Evolutionary conservation across 2,113 vertebrate species (phyloP).

Genomic region (Ploceus nigricollis): DNA sequence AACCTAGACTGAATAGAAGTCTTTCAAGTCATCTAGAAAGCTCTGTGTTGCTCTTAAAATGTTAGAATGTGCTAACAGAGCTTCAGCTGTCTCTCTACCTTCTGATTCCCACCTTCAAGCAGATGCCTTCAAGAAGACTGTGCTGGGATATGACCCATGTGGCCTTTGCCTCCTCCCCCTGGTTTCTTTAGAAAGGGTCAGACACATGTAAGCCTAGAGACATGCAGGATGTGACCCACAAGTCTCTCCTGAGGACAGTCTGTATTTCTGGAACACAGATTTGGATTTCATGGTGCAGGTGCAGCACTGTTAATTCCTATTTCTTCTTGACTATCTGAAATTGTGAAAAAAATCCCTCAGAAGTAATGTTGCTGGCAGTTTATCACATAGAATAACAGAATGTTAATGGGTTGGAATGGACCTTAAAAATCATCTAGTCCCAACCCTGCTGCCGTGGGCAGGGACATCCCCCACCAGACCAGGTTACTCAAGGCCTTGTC

Average conservation of each 20-base stretch:
- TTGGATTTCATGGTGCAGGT: not conserved
- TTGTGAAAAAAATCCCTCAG: not conserved
- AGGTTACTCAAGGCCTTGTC: not conserved
- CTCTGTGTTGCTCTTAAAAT: not conserved
- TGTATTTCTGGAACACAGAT: not conserved
- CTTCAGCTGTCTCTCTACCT: not conserved
- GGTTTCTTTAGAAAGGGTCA: not conserved
- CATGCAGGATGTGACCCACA: not conserved
- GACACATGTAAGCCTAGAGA: not conserved
- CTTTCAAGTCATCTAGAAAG: not conserved
- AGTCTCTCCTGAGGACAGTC: not conserved
- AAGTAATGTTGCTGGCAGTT: not conserved
- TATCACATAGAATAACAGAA: not conserved
- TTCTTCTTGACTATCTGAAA: not conserved
- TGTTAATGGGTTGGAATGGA: not conserved
- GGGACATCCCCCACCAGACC: not conserved
- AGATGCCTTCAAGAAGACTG: not conserved
- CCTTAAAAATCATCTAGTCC: not conserved
- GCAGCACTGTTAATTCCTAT: not conserved
- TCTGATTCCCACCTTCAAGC: not conserved
- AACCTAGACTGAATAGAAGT: not conserved
- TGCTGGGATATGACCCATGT: accelerated
- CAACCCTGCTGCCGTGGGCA: not conserved
- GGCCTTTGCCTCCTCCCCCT: not conserved
- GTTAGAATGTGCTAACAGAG: not conserved